phyloP scores from a whole-genome alignment of 1,140 invertebrate genomes.

The Holotrichia oblita region DNA sequence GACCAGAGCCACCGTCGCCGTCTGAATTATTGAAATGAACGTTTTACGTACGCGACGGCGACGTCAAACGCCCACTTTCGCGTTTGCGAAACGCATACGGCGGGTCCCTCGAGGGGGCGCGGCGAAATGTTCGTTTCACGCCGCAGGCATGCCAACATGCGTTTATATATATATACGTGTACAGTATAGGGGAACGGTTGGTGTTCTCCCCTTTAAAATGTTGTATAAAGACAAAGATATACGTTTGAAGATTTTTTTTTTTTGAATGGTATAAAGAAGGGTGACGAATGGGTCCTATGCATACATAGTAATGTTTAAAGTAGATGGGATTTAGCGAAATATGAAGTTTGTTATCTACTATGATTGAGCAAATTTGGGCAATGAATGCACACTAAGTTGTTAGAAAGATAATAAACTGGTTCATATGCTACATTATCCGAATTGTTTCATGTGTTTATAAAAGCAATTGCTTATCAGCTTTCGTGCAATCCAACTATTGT shows the following conservation, averaged over 20 bases:
- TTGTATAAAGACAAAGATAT: neutral
- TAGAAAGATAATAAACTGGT: no score
- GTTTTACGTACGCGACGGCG: neutral
- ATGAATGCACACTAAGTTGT: no score
- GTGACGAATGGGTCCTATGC: neutral
- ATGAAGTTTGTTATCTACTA: no score
- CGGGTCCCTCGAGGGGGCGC: neutral
- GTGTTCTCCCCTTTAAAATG: neutral
- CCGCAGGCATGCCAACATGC: neutral
- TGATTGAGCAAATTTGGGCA: no score
- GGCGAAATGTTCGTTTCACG: neutral
- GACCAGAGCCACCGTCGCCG: neutral
- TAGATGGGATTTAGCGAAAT: no score
- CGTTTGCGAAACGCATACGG: neutral
- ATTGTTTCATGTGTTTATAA: no score
- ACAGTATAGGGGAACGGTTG: neutral
- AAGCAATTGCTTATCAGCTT: no score
- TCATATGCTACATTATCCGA: no score
- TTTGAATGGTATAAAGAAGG: neutral
- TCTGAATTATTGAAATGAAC: conserved; percentile 17
- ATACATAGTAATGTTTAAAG: no score
- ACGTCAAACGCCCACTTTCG: neutral
- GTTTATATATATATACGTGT: neutral
- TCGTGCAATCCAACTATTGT: no score
- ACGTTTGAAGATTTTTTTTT: neutral